Conservation (phyloP, 2,113 vertebrate species). For the Leiothrix lutea region DNA sequence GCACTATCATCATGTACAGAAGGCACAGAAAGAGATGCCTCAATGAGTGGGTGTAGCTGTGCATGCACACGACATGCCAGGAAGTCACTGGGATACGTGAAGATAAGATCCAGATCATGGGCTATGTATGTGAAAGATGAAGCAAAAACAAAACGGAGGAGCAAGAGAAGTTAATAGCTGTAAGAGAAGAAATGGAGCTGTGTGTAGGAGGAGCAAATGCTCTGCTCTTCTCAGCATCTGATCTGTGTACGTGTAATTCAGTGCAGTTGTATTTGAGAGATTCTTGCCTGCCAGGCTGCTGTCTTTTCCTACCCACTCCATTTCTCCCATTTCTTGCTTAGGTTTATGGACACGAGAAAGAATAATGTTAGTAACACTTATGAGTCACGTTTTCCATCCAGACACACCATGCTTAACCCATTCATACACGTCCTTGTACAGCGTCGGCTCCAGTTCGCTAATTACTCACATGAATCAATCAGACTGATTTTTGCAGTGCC, state of each 20-base stretch:
- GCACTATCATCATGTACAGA: conserved; percentile 24
- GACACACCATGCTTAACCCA: background rate
- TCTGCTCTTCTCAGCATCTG: background rate
- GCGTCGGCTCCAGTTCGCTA: accelerated
- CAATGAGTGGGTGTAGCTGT: background rate
- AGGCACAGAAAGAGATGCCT: background rate
- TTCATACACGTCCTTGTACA: background rate
- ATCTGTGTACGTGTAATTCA: background rate
- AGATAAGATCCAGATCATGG: background rate
- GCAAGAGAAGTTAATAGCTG: background rate
- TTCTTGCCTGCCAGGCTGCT: background rate
- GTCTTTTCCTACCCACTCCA: conserved; percentile 22
- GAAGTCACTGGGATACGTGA: background rate
- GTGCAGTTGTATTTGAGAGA: background rate
- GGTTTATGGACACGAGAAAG: background rate
- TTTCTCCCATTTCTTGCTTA: conserved; percentile 14
- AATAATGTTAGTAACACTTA: background rate
- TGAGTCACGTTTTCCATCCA: background rate
- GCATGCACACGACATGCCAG: background rate
- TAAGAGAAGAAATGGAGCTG: background rate
- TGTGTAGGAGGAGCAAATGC: conserved; percentile 35
- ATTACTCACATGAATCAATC: background rate
- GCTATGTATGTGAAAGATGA: background rate
- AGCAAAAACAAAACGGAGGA: background rate
- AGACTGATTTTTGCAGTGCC: background rate